phyloP scores from a whole-genome alignment of 2,888 invertebrate genomes.

The Norana najaformis region DNA sequence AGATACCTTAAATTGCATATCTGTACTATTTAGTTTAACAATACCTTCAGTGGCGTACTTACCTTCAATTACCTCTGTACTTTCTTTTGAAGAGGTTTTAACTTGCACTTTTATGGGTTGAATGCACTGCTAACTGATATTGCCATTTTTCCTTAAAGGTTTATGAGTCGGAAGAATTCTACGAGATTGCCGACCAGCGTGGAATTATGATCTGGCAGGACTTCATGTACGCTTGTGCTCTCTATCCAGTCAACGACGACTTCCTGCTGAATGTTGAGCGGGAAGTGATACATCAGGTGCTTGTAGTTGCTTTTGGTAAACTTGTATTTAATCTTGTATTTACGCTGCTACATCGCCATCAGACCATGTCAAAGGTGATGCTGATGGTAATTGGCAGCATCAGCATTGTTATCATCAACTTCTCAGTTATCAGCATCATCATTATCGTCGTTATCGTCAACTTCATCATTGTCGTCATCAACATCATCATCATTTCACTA shows the following conservation, averaged over 20 bases:
- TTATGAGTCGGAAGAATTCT: conserved; percentile 89
- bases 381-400: not conserved
- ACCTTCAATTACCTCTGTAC: too few species aligned
- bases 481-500: too few species aligned
- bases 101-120: too few species aligned
- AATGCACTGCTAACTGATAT: too few species aligned
- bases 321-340: too few species aligned
- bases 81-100: too few species aligned
- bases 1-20: too few species aligned
- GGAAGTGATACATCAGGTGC: conserved; percentile 81
- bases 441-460: not conserved
- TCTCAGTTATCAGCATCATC: not conserved
- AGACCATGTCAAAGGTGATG: too few species aligned
- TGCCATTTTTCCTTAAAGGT: conserved; percentile 25
- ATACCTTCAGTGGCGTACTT: too few species aligned
- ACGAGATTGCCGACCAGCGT: conserved; percentile 78
- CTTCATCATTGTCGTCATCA: not conserved
- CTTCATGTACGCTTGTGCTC: conserved; percentile 91
- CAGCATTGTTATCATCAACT: not conserved
- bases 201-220: conserved; percentile 97
- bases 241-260: conserved; percentile 79
- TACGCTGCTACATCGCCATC: too few species aligned
- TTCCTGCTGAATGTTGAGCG: conserved; percentile 75
- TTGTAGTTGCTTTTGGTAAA: too few species aligned
- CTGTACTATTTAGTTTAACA: too few species aligned